Evolutionary conservation across 1,140 invertebrate species (phyloP), one percentile per base, ranked within the genome.

Genomic region (Achatina immaculata): DNA sequence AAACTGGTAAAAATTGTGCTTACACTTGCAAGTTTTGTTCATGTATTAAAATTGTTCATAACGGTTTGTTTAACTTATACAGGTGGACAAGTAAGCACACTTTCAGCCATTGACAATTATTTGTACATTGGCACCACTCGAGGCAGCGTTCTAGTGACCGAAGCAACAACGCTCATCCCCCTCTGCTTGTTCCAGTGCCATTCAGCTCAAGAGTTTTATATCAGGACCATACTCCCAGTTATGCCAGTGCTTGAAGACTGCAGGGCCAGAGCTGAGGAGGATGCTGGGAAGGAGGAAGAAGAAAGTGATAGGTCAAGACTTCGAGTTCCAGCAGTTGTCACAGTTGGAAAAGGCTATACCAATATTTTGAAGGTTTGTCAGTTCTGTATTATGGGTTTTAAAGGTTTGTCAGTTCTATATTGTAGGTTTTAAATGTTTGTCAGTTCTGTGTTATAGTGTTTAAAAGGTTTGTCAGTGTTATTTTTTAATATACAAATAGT

Each of bases 71-170:
- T 84, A 82, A 80, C 80, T 85, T 85, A 78, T 14, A 69, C 71
- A 40, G 75, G 68, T 42, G 86, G 84, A 58, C 89, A 88, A 62
- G 86, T 90, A 31, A 88, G 87, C 21, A 80, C 83, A 11, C 78
- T 90, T 80, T 84, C 84, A 28, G 84, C 86, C 6, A 40, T 87
- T 21, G 82, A 84, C 21, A 80, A 75, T 42, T 88, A 87, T 51
- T 82, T 90, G n/a, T 90, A 90, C 79, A 78, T 88, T 38, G 85
- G 88, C 45, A 90, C 88, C 36, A 90, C 89, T 19, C 86, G 81
- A 66, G 89, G 89, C 14, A 85, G 83, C 82, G 71, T 90, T 16
- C 87, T 90, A 48, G 84, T 90, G 0, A 85, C 88, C 7, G 86
- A 89, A 45, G 83, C 86, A 0, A 31, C 80, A 2, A 83, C 83